Evolutionary conservation across 1,140 invertebrate species (phyloP).

Genomic region (Lysiphlebus fabarum): DNA sequence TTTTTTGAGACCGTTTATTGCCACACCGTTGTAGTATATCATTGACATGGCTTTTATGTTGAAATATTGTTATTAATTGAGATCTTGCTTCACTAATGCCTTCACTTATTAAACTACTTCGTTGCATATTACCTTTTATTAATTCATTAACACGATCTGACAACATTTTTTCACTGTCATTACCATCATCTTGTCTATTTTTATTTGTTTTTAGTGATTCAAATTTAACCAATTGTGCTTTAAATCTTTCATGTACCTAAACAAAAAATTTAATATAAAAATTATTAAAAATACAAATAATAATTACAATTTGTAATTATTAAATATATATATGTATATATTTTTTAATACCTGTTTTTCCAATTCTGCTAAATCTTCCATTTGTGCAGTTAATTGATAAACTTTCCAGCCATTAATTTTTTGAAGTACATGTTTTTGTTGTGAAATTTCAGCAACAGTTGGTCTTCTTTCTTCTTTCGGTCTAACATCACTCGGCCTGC

Average conservation of each 20-base stretch:
- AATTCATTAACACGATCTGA: slow-evolving; percentile 65
- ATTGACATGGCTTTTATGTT: slow-evolving; percentile 82
- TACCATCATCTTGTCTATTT: slow-evolving; percentile 61
- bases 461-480: slow-evolving; percentile 79
- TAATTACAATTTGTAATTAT: slow-evolving; percentile 18
- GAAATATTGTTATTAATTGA: slow-evolving; percentile 85
- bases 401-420: slow-evolving; percentile 96
- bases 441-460: slow-evolving; percentile 83
- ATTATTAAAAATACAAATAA: slow-evolving; percentile 12
- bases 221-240: slow-evolving; percentile 62
- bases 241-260: slow-evolving; percentile 64
- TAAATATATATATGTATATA: slow-evolving; percentile 38
- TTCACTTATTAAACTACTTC: slow-evolving; percentile 88
- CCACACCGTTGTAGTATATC: slow-evolving; percentile 87
- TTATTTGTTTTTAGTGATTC: slow-evolving; percentile 62
- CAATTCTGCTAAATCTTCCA: slow-evolving; percentile 81
- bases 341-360: slow-evolving; percentile 54
- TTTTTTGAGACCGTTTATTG: slow-evolving; percentile 87
- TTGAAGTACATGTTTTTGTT: slow-evolving; percentile 81
- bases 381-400: slow-evolving; percentile 85
- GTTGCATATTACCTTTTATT: slow-evolving; percentile 90
- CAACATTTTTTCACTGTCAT: slow-evolving; percentile 49
- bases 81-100: slow-evolving; percentile 83
- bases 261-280: slow-evolving; percentile 25
- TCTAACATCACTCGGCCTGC: slow-evolving; percentile 82